These are phyloP conservation scores for Syndactyla subalaris DNA, from an alignment of 2,797 vertebrate species.

Conservation along the genomic window DNA sequence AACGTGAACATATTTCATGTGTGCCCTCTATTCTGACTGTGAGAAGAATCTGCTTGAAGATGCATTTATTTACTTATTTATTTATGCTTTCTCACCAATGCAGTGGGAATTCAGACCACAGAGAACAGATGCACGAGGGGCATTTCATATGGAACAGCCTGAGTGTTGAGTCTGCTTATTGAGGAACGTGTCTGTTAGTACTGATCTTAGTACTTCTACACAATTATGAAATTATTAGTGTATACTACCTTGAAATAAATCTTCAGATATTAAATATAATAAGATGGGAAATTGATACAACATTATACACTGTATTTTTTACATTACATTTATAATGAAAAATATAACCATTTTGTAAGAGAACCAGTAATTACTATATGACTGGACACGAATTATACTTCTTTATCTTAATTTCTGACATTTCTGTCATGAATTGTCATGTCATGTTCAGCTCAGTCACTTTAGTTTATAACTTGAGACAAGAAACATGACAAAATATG, in stretches of 20 bases:
- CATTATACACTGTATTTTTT: neutral
- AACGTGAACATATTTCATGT: neutral
- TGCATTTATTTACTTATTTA: neutral
- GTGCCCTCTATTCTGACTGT: neutral
- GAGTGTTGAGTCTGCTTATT: neutral
- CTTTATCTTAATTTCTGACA: constrained; percentile 71
- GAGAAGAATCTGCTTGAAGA: neutral
- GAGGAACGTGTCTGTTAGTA: neutral
- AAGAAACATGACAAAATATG: constrained; percentile 55
- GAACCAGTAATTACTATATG: constrained; percentile 65
- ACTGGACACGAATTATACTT: constrained; percentile 60
- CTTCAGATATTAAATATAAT: neutral
- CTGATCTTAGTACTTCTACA: neutral
- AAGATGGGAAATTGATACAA: neutral
- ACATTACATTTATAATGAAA: constrained; percentile 42
- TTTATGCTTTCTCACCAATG: neutral
- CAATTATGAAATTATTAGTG: neutral
- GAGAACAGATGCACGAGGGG: neutral
- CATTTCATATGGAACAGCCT: neutral
- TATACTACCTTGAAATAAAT: neutral
- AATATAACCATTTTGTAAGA: constrained; percentile 47
- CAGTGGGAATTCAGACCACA: neutral
- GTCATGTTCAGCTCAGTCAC: constrained; percentile 53
- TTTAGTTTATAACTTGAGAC: constrained; percentile 55
- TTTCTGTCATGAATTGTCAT: constrained; percentile 70